phyloP scores from a whole-genome alignment of 2,888 invertebrate species.

The Rhyacophila evoluta region DNA sequence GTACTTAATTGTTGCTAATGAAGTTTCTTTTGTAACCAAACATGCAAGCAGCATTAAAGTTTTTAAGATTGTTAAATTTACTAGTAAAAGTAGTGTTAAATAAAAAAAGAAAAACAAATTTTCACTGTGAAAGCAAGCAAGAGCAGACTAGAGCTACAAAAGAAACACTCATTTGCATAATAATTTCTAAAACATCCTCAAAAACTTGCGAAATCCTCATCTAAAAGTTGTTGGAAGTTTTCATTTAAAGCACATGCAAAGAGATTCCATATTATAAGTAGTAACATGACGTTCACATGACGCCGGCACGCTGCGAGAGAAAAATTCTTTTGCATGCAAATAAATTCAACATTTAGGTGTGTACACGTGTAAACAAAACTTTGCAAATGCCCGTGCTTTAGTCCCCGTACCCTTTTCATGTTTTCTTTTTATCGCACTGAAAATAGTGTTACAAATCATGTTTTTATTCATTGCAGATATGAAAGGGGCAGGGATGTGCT shows the following conservation, averaged over 20 bases:
- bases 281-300: neutral
- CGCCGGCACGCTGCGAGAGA: neutral
- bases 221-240: neutral
- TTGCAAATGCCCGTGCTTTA: conserved; percentile 44
- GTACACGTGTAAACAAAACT: conserved; percentile 53
- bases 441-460: conserved; percentile 53
- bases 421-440: conserved; percentile 42
- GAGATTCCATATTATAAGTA: neutral
- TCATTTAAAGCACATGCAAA: neutral
- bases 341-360: conserved; percentile 51
- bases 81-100: neutral
- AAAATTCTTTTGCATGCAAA: conserved; percentile 52
- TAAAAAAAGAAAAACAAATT: neutral
- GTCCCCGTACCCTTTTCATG: conserved; percentile 45
- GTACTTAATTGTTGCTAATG: too few species aligned
- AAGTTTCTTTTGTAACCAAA: neutral
- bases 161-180: conserved; percentile 18
- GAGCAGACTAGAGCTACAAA: neutral
- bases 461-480: conserved; percentile 52
- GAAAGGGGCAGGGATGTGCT: neutral
- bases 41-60: neutral
- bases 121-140: neutral
- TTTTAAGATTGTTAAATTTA: neutral
- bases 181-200: neutral
- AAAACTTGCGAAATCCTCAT: neutral